These are phyloP conservation scores for Lamellibrachia columna DNA, from an alignment of 2,888 invertebrate species.

Conservation along the genomic window DNA sequence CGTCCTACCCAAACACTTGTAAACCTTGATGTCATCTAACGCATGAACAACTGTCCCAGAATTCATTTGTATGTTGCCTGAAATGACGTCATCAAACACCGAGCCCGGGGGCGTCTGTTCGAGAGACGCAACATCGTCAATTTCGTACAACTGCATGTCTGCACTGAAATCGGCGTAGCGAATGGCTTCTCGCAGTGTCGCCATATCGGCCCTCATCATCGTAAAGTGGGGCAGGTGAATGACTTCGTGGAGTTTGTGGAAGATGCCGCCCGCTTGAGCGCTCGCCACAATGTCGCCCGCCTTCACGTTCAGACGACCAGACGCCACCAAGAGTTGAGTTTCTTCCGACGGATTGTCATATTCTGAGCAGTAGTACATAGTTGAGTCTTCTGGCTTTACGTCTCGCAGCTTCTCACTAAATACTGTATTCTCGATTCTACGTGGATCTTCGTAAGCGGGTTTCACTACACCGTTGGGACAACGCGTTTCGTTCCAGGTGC, in stretches of 20 bases:
- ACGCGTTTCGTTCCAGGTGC: slow-evolving; percentile 19
- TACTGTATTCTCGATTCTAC: background rate
- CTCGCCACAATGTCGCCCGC: background rate
- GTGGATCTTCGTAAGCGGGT: background rate
- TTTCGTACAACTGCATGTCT: background rate
- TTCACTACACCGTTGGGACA: slow-evolving; percentile 18
- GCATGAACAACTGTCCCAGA: background rate
- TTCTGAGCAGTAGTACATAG: background rate
- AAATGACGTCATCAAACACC: background rate
- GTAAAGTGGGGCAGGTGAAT: background rate
- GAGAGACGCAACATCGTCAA: background rate
- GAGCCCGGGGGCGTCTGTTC: background rate
- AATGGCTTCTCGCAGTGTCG: background rate
- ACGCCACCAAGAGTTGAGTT: background rate
- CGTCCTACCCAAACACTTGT: slow-evolving; percentile 18
- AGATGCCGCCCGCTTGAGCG: slow-evolving; percentile 1
- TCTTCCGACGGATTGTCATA: background rate
- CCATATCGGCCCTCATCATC: background rate
- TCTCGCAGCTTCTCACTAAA: background rate
- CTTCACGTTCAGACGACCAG: background rate
- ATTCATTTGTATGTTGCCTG: background rate
- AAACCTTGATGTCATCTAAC: background rate
- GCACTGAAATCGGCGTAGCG: background rate
- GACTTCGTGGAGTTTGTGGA: background rate
- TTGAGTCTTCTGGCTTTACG: background rate